Conservation (phyloP, 2,888 invertebrate genomes). For the Cyclophora punctaria region DNA sequence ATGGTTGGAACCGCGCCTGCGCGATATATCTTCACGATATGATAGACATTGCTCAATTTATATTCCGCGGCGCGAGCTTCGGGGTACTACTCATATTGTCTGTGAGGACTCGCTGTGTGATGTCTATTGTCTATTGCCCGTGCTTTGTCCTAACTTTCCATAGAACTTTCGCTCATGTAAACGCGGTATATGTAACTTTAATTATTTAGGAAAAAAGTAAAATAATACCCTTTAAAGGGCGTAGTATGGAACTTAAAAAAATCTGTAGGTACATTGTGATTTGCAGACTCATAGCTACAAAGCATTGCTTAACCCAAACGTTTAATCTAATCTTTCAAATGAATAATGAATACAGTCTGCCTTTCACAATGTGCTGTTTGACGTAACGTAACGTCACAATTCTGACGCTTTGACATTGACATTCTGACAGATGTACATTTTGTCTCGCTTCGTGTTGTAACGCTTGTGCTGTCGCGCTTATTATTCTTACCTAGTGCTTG, state of each 20-base stretch:
- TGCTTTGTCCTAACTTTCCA: slow-evolving; percentile 43
- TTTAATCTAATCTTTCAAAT: too few species aligned
- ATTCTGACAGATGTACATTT: slow-evolving; percentile 9
- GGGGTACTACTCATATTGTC: slow-evolving; percentile 48
- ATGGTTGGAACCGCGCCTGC: background rate
- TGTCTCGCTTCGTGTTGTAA: slow-evolving; percentile 6
- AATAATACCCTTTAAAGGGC: too few species aligned
- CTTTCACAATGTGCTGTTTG: slow-evolving; percentile 3
- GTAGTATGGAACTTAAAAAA: too few species aligned
- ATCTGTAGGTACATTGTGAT: background rate
- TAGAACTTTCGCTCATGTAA: slow-evolving; percentile 6
- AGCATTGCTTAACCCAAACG: too few species aligned
- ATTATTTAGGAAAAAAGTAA: too few species aligned
- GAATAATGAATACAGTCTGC: background rate
- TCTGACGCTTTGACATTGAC: slow-evolving; percentile 10
- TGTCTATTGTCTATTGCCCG: slow-evolving; percentile 41
- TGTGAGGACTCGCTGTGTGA: slow-evolving; percentile 58
- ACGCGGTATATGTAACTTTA: too few species aligned
- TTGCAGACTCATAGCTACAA: background rate
- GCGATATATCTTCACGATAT: background rate
- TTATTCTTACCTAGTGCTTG: slow-evolving; percentile 21
- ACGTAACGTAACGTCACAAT: slow-evolving; percentile 1
- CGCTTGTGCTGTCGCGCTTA: slow-evolving; percentile 36
- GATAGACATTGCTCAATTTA: slow-evolving; percentile 6
- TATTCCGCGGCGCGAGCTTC: slow-evolving; percentile 33